Base-by-base conservation (phyloP, 2,888 invertebrate genomes). In the Brenthis ino region DNA sequence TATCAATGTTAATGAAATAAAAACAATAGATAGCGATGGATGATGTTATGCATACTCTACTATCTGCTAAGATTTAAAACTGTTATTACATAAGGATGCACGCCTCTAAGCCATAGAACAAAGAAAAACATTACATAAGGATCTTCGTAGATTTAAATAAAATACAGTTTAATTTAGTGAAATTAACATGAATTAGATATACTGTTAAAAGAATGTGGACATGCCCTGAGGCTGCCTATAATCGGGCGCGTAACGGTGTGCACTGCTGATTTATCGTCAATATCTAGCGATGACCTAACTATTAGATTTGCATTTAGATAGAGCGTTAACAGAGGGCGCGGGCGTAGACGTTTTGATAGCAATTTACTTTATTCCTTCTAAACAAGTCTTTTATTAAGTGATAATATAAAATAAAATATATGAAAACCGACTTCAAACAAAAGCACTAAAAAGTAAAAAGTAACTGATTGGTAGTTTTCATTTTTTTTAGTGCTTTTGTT, bases 221-320 rank as follows among this genome's bases (percentile, higher is more conserved):
- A 12, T 48, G 16, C 43, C 53, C 12, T 43, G 47, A 28, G 56
- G 56, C 50, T 64, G 51, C 58, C 57, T 33, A 48, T 37, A 28
- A 56, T 57, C 47, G 64, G 60, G 74, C 78, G 82, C 78, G 79
- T 89, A 89, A 88, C 89, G 90, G 89, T 85, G 80, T 76, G 75
- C 82, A 83, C 84, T 86, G 37, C 86, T 91, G 89, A 93, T 92
- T 91, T 92, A 91, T 91, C 85, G 87, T 82, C 84, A 84, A 87
- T 89, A 87, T 89, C 89, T 87, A 88, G 54, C 43, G 63, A 63
- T 54, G 63, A 63, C 85, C 83, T 87, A 87, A 89, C 91, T 89
- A 91, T 89, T 88, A 88, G 90, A 93, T 93, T 93, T 91, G 92
- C 92, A 93, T 93, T 91, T 93, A 92, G 92, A 92, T 91, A 90